Conservation (phyloP, 2,888 invertebrate genomes). For the Brachyopa scutellaris region DNA sequence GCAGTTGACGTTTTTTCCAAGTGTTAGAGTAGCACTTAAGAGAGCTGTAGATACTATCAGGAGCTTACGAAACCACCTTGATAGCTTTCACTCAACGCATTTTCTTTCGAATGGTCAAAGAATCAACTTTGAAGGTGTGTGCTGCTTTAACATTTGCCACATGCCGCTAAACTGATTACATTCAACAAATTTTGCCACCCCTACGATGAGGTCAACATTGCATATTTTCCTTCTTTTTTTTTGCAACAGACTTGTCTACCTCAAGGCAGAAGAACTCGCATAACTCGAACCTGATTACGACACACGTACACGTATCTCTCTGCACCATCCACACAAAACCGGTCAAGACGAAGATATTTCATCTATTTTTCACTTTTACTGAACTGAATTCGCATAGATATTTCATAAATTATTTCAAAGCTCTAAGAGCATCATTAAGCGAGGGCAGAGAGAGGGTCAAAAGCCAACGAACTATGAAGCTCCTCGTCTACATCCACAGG, state of each 20-base stretch:
- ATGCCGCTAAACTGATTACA: no score
- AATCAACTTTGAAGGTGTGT: no score
- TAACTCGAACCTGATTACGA: slow-evolving; percentile 10
- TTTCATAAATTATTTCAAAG: not conserved
- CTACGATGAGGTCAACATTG: not conserved
- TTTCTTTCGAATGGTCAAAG: no score
- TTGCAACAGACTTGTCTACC: not conserved
- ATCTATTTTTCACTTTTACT: slow-evolving; percentile 3
- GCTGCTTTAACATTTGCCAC: no score
- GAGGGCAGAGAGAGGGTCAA: slow-evolving; percentile 19
- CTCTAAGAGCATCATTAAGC: not conserved
- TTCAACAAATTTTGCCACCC: no score
- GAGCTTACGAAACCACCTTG: no score
- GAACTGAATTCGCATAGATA: not conserved
- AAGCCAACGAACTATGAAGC: slow-evolving; percentile 31
- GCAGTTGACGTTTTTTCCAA: no score
- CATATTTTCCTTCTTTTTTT: not conserved
- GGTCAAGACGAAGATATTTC: slow-evolving; percentile 5
- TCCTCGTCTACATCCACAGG: no score
- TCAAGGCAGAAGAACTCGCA: no score
- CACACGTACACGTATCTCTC: slow-evolving; percentile 20
- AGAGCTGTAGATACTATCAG: no score
- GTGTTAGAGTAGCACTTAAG: no score
- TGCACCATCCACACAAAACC: slow-evolving; percentile 12
- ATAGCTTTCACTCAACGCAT: no score